Conservation (phyloP, 2,113 vertebrate species). For the Pterocles gutturalis region DNA sequence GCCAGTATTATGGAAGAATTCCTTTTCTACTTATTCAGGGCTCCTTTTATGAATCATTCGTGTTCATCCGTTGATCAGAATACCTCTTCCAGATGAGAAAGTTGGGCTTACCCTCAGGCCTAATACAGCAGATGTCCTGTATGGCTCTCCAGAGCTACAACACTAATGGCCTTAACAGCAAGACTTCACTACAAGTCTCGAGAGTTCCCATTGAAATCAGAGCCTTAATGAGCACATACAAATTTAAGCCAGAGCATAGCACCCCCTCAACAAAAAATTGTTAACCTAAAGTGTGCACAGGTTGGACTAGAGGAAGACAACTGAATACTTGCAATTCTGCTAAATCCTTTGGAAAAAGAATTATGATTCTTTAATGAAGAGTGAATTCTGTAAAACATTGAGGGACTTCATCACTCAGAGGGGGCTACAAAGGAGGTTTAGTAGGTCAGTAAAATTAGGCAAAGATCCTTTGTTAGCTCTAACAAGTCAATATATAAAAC, state of each 20-base stretch:
- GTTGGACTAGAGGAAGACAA: background rate
- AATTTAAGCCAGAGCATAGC: background rate
- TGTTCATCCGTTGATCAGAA: conserved; percentile 41
- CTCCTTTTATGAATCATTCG: conserved; percentile 32
- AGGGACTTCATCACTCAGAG: background rate
- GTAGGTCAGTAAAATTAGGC: background rate
- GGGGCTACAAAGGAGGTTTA: background rate
- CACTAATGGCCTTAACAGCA: background rate
- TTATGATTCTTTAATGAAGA: background rate
- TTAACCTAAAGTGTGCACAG: background rate
- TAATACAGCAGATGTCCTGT: conserved; percentile 12
- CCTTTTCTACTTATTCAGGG: background rate
- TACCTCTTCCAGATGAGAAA: conserved; percentile 31
- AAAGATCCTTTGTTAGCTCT: background rate
- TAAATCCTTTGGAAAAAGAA: conserved; percentile 12
- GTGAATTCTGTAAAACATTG: background rate
- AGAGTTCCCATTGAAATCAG: background rate
- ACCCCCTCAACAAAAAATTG: background rate
- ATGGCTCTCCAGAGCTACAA: background rate
- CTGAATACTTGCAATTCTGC: background rate
- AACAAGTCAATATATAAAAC: background rate
- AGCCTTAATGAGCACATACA: background rate
- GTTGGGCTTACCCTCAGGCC: background rate
- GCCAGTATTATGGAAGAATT: background rate
- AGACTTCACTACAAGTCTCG: background rate